A percentile compares a stretch with the other conserved stretches of the same genome.
phyloP scores from a whole-genome alignment of 2,888 invertebrate species.

The Diarsia rubi region DNA sequence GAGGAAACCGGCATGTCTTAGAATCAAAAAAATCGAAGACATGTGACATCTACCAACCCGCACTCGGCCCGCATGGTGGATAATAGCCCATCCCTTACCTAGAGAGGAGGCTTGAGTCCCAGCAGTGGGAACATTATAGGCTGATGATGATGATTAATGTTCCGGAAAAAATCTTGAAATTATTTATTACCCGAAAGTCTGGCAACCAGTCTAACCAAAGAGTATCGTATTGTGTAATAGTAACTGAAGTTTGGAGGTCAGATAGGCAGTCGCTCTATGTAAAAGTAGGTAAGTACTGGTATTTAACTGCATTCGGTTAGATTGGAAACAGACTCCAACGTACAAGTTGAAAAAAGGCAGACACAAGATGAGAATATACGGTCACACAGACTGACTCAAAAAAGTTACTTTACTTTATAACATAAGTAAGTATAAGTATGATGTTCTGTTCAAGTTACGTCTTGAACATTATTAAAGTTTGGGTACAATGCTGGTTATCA shows the following conservation, averaged over 20 bases:
- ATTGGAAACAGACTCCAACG: neutral
- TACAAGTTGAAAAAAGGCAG: neutral
- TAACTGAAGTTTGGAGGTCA: neutral
- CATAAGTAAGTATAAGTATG: constrained; percentile 3
- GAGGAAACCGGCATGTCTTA: too few species aligned
- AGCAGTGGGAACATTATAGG: too few species aligned
- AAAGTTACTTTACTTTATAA: neutral
- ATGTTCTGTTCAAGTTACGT: constrained; percentile 11
- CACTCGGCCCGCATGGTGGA: too few species aligned
- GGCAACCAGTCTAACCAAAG: neutral
- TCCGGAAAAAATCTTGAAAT: neutral
- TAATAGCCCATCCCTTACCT: too few species aligned
- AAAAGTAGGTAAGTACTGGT: neutral
- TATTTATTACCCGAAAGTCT: too few species aligned
- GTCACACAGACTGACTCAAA: neutral
- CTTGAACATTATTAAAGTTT: constrained; percentile 16
- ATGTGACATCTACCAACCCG: too few species aligned
- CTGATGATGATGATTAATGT: too few species aligned
- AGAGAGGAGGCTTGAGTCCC: too few species aligned
- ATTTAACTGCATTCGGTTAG: neutral
- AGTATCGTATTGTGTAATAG: neutral
- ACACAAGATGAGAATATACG: neutral
- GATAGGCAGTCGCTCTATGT: neutral
- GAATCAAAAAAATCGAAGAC: too few species aligned
- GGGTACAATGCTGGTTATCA: neutral